Evolutionary conservation across 2,888 invertebrate genomes (phyloP), one percentile per base, ranked within the genome.

Genomic region (Ectobius pallidus): DNA sequence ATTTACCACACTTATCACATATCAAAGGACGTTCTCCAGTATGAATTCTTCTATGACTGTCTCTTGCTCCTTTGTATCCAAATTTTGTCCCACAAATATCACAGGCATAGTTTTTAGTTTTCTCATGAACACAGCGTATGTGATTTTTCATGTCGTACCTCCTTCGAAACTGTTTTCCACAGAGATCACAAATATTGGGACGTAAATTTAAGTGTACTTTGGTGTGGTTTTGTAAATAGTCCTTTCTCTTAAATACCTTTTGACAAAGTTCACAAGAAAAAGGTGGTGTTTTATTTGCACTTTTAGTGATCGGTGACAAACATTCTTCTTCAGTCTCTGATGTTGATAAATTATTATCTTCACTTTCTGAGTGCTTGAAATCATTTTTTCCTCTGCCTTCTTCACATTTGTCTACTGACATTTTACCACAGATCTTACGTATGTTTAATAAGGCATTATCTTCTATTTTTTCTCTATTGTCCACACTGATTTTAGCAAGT

Each of bases 131-230:
- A 1, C 87, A 85, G 0, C 84, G 80, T 63, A 20, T 18, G 79
- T 90, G 89, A 62, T 86, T 85, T 70, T 82, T 79, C 77, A 89
- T 80, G 78, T 88, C 86, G 25, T 84, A 84, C 27, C 81, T 81
- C 4, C 89, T 39, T 6, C 44, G 46, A 30, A 68, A 68, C 18
- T 49, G 68, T 20, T 18, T 46, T 1, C 73, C 73, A 65, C 73
- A 73, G 14, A 67, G 18, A 39, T 70, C 58, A 52, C 73, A 73
- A 2, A 39, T 52, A 32, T 25, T 84, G 0, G 80, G 81, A 75
- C 83, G 83, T 1, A 82, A 84, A 0, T 80, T 79, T 1, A 80
- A 55, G 46, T 89, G 89, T 73, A 86, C 84, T 32, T 83, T 81
- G 70, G 81, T 79, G 78, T 90, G 90, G n/a, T 61, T 22, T 27